Evolutionary conservation across 1,140 invertebrate species (phyloP), one percentile per base, ranked within the genome.

Genomic region (Eupristina koningsbergeri): DNA sequence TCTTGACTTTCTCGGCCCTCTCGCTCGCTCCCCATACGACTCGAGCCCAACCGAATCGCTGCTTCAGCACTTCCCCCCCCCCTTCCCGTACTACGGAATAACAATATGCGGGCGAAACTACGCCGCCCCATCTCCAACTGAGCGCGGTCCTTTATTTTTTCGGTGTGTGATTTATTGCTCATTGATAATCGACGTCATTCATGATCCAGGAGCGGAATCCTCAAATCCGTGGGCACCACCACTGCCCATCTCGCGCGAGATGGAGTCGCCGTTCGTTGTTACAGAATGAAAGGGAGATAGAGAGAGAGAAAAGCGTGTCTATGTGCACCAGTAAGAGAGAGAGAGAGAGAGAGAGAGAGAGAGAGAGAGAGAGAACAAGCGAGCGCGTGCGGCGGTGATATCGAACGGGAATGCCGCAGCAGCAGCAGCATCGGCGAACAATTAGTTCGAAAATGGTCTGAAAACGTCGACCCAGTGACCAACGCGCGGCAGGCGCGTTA

Each of bases 401-500:
- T 69, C 19, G 58, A 67, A 69, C 34, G 77, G 50, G 34, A 77
- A 63, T 39, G 53, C 34, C 53, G 53, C 75, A 77, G 71, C 80
- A 84, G 84, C 83, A 67, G 53, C 75, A 67, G 63, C 78, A 86
- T 84, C 82, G 85, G 78, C 85, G 81, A 85, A 86, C 86, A 86
- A 85, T 86, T 84, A 86, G 86, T 88, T 88, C 74, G 53, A 87
- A 88, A 87, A 85, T 85, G 69, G 82, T 67, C 88, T 89, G 85
- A 90, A 91, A 91, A 91, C 87, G 89, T 91, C 87, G 85, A 86
- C 86, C 88, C 86, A 86, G 83, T 88, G 86, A 87, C 86, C 88
- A 88, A 87, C 88, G 88, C 88, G 86, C 87, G 88, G 87, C 31
- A 45, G 71, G 73, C 39, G 22, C 31, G 69, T 36, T 80, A 84